Evolutionary conservation across 2,113 vertebrate genomes (phyloP), one percentile per base, ranked within the genome.

Genomic region (Aix galericulata): DNA sequence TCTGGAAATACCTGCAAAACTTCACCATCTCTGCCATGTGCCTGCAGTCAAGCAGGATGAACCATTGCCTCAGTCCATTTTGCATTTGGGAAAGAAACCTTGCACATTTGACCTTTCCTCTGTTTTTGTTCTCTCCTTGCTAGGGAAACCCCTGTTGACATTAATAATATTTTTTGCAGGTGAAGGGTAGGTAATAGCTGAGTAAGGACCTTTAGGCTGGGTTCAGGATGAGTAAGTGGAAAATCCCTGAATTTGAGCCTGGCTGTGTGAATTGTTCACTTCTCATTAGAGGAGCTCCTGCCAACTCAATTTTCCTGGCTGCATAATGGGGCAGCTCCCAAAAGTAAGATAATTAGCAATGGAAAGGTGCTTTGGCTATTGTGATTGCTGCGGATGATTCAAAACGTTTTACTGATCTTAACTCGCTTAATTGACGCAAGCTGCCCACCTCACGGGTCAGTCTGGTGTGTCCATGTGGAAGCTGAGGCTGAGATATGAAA

Each of bases 191-290:
- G 72, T 23, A 78, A 63, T 32, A 78, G 80, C 80, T 86, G 94
- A 95, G 83, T 89, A 53, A 96, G 86, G 78, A 62, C 40, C 86
- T 94, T 62, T 18, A 87, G 89, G 74, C 81, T 87, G 93, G 50
- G 20, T n/a, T 86, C 1, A 31, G 89, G 84, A 87, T 91, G 84
- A 92, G 58, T 85, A 91, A 96, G 75, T 89, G 91, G 91, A 89
- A 95, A 96, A 94, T 79, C 91, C 89, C 93, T 46, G 87, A 93
- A 92, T 95, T 94, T 58, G 44, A 82, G 59, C 40, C 66, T 2
- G 62, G 23, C 46, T 66, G 31, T 67, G 78, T 67, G 75, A 48
- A 69, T 88, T 36, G n/a, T 67, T 88, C 53, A 14, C 48, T 44
- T 85, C 72, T 82, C 42, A 22, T 11, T 52, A 68, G 31, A 79